These are phyloP conservation scores for Chymomyza caudatula DNA, from an alignment of 2,888 invertebrate species.

Conservation along the genomic window DNA sequence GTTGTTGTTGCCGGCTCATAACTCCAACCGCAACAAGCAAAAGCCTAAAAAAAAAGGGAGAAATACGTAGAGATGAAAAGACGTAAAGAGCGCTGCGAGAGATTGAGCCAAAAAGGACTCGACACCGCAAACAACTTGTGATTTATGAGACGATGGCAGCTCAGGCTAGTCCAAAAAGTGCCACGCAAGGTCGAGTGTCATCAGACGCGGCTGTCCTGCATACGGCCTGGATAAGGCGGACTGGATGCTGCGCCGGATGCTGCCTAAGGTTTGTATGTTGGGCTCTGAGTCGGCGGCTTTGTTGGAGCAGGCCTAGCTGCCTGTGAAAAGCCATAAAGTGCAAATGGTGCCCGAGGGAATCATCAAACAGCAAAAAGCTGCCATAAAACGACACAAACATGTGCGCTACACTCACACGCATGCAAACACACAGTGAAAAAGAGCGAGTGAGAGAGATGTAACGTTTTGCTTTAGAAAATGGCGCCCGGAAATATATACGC, in stretches of 20 bases:
- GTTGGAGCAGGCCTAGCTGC: conserved; percentile 11
- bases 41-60: not conserved
- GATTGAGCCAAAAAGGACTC: not conserved
- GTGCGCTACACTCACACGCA: conserved; percentile 26
- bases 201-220: not conserved
- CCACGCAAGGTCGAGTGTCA: conserved; percentile 21
- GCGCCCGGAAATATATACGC: conserved; percentile 43
- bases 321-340: conserved; percentile 68
- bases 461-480: not conserved
- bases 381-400: conserved; percentile 58
- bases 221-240: not conserved
- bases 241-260: not conserved
- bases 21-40: conserved; percentile 3
- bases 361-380: conserved; percentile 64
- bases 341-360: conserved; percentile 71
- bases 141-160: conserved; percentile 41
- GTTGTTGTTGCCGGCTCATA: not conserved
- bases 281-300: conserved; percentile 1
- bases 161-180: not conserved
- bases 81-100: not conserved
- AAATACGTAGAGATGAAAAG: not conserved
- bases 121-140: conserved; percentile 39
- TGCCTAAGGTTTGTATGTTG: not conserved
- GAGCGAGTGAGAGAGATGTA: not conserved
- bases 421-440: not conserved